These are phyloP conservation scores for Lagorchestes hirsutus DNA, from an alignment of 2,797 vertebrate species.

Conservation along the genomic window DNA sequence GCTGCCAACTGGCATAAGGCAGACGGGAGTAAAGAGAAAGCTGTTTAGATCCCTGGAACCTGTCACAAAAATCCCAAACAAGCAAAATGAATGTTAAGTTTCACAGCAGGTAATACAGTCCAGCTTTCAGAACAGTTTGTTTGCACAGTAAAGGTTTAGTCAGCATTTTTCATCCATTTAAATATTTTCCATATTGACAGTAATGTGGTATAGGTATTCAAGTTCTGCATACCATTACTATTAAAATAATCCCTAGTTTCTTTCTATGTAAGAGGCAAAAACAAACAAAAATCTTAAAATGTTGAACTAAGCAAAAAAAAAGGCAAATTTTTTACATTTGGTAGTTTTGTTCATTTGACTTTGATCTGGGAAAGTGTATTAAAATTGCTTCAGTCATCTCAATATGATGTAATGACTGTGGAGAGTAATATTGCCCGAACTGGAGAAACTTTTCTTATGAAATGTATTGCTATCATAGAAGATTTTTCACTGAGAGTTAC, in stretches of 20 bases:
- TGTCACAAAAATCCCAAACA: slow-evolving; percentile 67
- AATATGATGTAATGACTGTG: fast-evolving
- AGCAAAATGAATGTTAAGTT: slow-evolving; percentile 13
- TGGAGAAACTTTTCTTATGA: not conserved
- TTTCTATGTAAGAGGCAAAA: slow-evolving; percentile 39
- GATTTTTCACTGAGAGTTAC: slow-evolving; percentile 54
- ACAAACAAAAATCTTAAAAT: not conserved
- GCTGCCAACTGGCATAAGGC: not conserved
- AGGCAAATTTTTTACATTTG: not conserved
- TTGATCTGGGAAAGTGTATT: slow-evolving; percentile 39
- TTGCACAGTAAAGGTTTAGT: slow-evolving; percentile 19
- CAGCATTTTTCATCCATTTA: slow-evolving; percentile 55
- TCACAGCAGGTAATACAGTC: slow-evolving; percentile 51
- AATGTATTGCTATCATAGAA: not conserved
- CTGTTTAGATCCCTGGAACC: slow-evolving; percentile 52
- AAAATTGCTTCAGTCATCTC: slow-evolving; percentile 17
- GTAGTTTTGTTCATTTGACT: not conserved
- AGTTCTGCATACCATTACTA: slow-evolving; percentile 55
- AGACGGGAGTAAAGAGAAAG: slow-evolving; percentile 46
- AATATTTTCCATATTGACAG: slow-evolving; percentile 61
- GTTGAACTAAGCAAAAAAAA: not conserved
- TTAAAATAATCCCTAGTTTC: slow-evolving; percentile 47
- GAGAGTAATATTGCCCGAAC: not conserved
- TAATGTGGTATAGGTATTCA: slow-evolving; percentile 67
- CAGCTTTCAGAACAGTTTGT: not conserved